These are phyloP conservation scores for Acyrthosiphon pisum DNA, from an alignment of 1,140 invertebrate species.

Conservation along the genomic window DNA sequence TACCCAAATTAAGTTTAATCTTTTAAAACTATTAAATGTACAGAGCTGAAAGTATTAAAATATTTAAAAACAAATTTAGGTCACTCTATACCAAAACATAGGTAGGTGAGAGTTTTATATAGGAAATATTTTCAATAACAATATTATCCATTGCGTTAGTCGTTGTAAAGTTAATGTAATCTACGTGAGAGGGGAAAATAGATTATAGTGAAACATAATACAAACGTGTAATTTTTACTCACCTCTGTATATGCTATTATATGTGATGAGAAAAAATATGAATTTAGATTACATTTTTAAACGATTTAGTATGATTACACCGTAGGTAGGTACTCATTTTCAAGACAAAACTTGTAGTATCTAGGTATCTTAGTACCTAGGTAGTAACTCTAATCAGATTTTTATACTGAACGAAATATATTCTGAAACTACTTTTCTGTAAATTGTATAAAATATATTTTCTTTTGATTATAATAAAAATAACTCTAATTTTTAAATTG, in stretches of 20 bases:
- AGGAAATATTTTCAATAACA: neutral
- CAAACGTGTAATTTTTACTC: conserved; percentile 9
- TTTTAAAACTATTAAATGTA: neutral
- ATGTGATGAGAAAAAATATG: neutral
- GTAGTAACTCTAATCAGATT: neutral
- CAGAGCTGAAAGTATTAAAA: neutral
- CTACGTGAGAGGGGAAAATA: neutral
- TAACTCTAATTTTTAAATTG: neutral
- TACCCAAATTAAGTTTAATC: neutral
- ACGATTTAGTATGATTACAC: neutral
- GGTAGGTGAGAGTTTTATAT: neutral
- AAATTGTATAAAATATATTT: neutral
- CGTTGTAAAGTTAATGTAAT: neutral
- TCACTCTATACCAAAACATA: neutral
- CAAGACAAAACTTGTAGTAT: too few species aligned
- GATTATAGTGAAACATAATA: neutral
- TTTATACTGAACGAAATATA: neutral
- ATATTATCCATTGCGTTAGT: neutral
- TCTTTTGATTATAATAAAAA: neutral
- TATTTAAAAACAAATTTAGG: neutral
- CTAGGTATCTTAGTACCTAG: too few species aligned
- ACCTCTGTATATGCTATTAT: neutral
- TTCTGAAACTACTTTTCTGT: neutral
- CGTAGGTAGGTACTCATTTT: neutral
- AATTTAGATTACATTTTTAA: neutral